These are phyloP conservation scores for Mormyrops boulengeri DNA, from an alignment of 2,797 vertebrate species.

Conservation along the genomic window DNA sequence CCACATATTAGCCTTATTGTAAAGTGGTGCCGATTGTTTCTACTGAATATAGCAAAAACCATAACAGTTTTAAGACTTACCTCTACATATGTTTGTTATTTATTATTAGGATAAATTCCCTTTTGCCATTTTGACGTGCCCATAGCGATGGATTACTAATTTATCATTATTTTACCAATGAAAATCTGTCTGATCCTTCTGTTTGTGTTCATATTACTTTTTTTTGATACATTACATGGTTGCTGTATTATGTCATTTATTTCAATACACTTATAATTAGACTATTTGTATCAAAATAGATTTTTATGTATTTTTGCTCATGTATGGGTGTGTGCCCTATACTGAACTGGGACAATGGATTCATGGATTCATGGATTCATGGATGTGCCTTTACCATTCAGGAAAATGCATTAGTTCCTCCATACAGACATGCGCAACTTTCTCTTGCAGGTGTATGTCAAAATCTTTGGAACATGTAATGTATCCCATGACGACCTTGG, in stretches of 20 bases:
- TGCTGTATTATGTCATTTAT: not conserved
- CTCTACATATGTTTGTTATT: not conserved
- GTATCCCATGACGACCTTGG: conserved; percentile 58
- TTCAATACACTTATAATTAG: not conserved
- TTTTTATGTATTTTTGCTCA: not conserved
- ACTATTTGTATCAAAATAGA: not conserved
- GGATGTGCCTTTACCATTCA: conserved; percentile 53
- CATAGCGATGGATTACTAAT: not conserved
- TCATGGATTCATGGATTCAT: not conserved
- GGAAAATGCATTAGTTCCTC: conserved; percentile 66
- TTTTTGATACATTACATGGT: not conserved
- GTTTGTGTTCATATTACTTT: not conserved
- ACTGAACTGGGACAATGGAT: not conserved
- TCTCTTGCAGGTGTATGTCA: conserved; percentile 61
- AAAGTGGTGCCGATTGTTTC: not conserved
- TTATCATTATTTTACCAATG: not conserved
- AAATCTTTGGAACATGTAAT: conserved; percentile 48
- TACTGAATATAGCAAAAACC: not conserved
- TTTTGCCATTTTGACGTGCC: not conserved
- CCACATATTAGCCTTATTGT: not conserved
- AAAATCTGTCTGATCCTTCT: not conserved
- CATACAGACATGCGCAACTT: conserved; percentile 55
- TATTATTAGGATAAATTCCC: not conserved
- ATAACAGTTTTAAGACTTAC: not conserved
- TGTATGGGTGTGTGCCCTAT: not conserved